These are phyloP conservation scores for Probaryconus sp. DNA, from an alignment of 1,140 invertebrate species.

Conservation along the genomic window DNA sequence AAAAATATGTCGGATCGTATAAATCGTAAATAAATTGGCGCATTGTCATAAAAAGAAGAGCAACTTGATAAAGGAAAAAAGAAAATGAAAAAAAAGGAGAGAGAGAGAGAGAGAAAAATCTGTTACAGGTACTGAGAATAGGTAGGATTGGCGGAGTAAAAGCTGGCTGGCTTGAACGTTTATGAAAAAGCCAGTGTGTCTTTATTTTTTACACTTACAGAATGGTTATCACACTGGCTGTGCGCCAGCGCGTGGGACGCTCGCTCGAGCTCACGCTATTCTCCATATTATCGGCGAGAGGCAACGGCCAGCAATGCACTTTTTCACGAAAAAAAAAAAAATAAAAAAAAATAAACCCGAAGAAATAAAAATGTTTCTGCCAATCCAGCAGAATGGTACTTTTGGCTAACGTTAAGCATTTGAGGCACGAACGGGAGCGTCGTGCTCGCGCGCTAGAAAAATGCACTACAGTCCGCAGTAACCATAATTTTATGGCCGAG, in stretches of 20 bases:
- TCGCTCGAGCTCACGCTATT: conserved; percentile 28
- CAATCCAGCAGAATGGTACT: conserved; percentile 57
- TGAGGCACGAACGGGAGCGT: conserved; percentile 38
- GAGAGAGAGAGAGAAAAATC: no score
- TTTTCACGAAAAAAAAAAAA: no score
- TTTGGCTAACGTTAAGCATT: conserved; percentile 46
- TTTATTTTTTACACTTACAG: conserved; percentile 39
- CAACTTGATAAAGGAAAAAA: no score
- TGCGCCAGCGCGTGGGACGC: conserved; percentile 38
- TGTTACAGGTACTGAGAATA: no score
- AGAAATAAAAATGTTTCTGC: conserved; percentile 59
- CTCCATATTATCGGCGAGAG: conserved; percentile 50
- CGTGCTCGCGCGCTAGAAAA: conserved; percentile 24
- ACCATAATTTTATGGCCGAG: conserved; percentile 42
- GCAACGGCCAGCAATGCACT: conserved; percentile 53
- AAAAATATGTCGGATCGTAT: no score
- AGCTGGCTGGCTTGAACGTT: conserved; percentile 5
- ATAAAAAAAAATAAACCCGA: no score
- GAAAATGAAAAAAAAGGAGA: no score
- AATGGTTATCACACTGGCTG: conserved; percentile 49
- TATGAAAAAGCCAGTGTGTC: conserved; percentile 30
- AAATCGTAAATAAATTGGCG: no score
- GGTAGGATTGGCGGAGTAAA: no score
- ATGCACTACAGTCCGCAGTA: conserved; percentile 21
- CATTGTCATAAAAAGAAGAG: no score